Conservation (phyloP, 1,140 invertebrate genomes). For the Rhopalosiphum padi region DNA sequence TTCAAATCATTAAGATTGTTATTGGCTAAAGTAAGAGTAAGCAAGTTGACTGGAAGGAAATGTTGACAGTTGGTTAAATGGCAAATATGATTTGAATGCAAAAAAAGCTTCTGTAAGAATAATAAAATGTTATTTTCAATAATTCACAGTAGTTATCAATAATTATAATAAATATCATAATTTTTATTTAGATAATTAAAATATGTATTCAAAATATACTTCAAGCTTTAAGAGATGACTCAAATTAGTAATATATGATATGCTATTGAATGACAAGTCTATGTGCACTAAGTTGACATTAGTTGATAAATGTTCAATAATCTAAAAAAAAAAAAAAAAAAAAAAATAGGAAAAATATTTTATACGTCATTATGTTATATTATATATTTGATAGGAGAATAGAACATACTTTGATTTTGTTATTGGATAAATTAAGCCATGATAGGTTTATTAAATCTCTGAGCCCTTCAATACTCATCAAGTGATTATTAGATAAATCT, state of each 20-base stretch:
- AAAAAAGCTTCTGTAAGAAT: slow-evolving; percentile 76
- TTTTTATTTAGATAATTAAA: neutral
- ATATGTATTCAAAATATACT: slow-evolving; percentile 65
- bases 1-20: slow-evolving; percentile 87
- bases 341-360: neutral
- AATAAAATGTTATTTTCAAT: slow-evolving; percentile 38
- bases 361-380: too few relatives aligned
- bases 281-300: slow-evolving; percentile 81
- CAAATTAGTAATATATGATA: slow-evolving; percentile 82
- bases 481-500: slow-evolving; percentile 86
- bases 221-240: slow-evolving; percentile 81
- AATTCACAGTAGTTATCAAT: neutral
- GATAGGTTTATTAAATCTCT: slow-evolving; percentile 82
- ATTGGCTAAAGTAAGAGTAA: slow-evolving; percentile 80
- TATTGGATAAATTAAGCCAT: slow-evolving; percentile 76
- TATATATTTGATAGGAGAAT: neutral
- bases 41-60: slow-evolving; percentile 78
- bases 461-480: slow-evolving; percentile 86
- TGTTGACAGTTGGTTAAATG: slow-evolving; percentile 81
- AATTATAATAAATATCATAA: neutral
- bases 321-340: slow-evolving; percentile 69
- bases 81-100: slow-evolving; percentile 86
- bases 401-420: slow-evolving; percentile 73
- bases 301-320: slow-evolving; percentile 84
- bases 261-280: slow-evolving; percentile 89